phyloP scores from a whole-genome alignment of 2,888 invertebrate species.

The Xestia c-nigrum region DNA sequence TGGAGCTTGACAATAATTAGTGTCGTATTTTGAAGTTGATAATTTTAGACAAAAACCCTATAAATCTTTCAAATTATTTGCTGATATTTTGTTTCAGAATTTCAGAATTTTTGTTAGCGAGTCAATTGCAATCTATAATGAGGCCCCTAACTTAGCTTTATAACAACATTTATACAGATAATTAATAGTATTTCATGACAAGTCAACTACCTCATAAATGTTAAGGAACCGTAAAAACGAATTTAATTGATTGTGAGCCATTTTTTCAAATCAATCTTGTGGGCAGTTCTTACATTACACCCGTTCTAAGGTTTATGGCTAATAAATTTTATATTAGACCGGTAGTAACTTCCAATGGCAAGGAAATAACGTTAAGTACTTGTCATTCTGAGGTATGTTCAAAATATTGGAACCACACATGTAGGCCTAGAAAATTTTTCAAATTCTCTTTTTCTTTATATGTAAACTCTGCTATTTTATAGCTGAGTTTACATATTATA shows the following conservation, averaged over 20 bases:
- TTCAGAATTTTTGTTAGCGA: neutral
- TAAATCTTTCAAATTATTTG: neutral
- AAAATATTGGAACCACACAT: slow-evolving; percentile 11
- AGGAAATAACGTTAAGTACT: slow-evolving; percentile 46
- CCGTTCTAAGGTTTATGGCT: slow-evolving; percentile 53
- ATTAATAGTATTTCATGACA: slow-evolving; percentile 57
- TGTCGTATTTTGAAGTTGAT: slow-evolving; percentile 9
- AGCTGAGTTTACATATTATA: neutral
- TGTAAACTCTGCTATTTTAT: neutral
- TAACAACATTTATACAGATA: neutral
- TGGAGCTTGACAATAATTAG: slow-evolving; percentile 28
- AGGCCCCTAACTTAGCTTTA: neutral
- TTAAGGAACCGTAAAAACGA: slow-evolving; percentile 77
- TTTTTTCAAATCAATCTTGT: slow-evolving; percentile 67
- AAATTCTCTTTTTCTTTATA: neutral
- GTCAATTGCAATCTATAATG: neutral
- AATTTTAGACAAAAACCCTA: neutral
- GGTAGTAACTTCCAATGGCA: slow-evolving; percentile 49
- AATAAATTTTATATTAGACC: slow-evolving; percentile 65
- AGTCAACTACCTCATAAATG: slow-evolving; percentile 41
- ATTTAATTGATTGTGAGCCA: slow-evolving; percentile 80
- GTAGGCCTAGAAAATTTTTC: neutral
- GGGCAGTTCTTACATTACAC: slow-evolving; percentile 59
- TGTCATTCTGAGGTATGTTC: slow-evolving; percentile 35
- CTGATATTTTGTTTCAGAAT: neutral